Evolutionary conservation across 2,113 vertebrate species (phyloP), one percentile per base, ranked within the genome.

Genomic region (Nicator chloris): DNA sequence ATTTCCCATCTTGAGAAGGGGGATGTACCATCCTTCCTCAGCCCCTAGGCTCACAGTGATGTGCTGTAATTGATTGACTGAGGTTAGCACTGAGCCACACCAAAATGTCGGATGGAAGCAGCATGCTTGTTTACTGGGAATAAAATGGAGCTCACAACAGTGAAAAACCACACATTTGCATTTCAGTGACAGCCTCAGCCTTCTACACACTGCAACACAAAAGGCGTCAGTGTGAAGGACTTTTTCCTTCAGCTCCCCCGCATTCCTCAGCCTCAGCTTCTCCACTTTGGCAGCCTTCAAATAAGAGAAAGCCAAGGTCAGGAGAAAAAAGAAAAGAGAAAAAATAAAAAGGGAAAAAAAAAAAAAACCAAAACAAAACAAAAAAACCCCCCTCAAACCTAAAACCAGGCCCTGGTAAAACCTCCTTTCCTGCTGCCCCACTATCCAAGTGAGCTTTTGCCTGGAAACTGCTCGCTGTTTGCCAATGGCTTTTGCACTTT

Each of bases 301-400:
- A 80, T 26, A 79, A 79, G 40, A 6, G 75, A 63, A 72, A 82
- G 53, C 11, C 86, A 92, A 75, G 61, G 81, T 39, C 51, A 14
- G 14, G 3, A 27, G 1, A 42, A 33, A 8, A 45, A 21, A 42
- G 7, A 3, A 13, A 16, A 6, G 3, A 15, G 3, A 28, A 17
- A 17, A 16, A 31, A 21, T 3, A 31, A 33, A 42, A 28, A 13
- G 3, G 2, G 17, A 19, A 30, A n/a, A 6, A 31, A 60, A 17
- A 4, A 3, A 5, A 2, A 8, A 3, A n/a, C n/a, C n/a, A n/a
- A n/a, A n/a, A n/a, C n/a, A n/a, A n/a, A n/a, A n/a, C n/a, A n/a
- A 39, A n/a, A 14, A 7, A 6, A 6, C 2, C 6, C 2, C 2
- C 2, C 11, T 8, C n/a, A 8, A 37, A 27, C 2, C 15, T 59